A percentile compares a stretch with the other conserved stretches of the same genome.
These are phyloP conservation scores for Ips nitidus DNA, from an alignment of 1,140 invertebrate genomes.

Conservation along the genomic window DNA sequence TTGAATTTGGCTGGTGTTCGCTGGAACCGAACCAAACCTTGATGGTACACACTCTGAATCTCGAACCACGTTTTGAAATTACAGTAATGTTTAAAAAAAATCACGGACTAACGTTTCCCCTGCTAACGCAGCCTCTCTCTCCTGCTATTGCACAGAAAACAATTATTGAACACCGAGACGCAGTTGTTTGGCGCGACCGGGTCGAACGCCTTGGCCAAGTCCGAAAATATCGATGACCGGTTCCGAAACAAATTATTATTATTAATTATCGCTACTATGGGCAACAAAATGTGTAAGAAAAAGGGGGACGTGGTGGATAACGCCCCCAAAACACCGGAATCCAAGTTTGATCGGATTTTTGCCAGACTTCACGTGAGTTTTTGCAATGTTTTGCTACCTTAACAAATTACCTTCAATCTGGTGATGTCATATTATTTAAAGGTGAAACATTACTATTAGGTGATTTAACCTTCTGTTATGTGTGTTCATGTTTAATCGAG, in stretches of 20 bases:
- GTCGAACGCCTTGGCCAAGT: conserved; percentile 13
- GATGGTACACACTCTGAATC: too few species aligned
- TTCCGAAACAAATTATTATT: not conserved
- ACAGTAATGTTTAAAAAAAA: too few species aligned
- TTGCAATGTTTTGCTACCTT: not conserved
- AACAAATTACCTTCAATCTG: not conserved
- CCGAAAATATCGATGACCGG: conserved; percentile 14
- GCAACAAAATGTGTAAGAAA: conserved; percentile 12
- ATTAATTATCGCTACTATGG: conserved; percentile 1
- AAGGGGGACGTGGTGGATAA: conserved; percentile 10
- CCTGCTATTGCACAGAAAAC: too few species aligned
- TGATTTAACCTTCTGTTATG: not conserved
- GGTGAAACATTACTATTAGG: conserved; percentile 2
- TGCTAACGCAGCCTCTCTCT: too few species aligned
- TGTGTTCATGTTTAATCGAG: too few species aligned
- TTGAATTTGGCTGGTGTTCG: too few species aligned
- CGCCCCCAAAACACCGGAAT: not conserved
- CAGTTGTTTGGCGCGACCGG: conserved; percentile 1
- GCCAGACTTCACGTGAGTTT: conserved; percentile 13
- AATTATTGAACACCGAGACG: not conserved
- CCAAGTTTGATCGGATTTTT: conserved; percentile 8
- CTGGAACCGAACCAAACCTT: too few species aligned
- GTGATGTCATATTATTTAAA: not conserved
- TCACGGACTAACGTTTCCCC: too few species aligned
- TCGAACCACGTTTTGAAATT: too few species aligned